Conservation (phyloP, 2,888 invertebrate species). For the Sepioteuthis lessoniana region DNA sequence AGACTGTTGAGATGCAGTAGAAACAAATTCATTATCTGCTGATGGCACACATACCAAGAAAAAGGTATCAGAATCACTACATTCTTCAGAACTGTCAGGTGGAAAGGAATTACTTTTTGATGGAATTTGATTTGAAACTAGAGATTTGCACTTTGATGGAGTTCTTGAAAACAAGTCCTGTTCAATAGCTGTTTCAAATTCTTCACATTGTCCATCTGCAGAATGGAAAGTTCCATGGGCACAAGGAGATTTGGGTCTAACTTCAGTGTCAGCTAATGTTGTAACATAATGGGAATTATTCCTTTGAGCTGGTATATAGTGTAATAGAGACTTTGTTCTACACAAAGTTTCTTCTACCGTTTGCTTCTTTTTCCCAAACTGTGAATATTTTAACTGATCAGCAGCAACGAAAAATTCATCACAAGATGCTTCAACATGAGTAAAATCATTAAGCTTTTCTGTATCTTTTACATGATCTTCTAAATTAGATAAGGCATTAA, state of each 20-base stretch:
- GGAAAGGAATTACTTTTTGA: background rate
- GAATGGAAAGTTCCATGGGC: background rate
- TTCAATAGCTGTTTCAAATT: background rate
- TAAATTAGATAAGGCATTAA: background rate
- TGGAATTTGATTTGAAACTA: background rate
- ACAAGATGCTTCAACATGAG: background rate
- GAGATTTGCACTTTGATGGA: background rate
- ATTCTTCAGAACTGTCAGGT: background rate
- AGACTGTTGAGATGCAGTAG: background rate
- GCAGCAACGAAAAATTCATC: no score
- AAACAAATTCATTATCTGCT: background rate
- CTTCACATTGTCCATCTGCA: background rate
- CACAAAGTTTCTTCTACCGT: background rate
- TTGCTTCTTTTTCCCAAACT: background rate
- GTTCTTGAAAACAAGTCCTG: background rate
- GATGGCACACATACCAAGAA: background rate
- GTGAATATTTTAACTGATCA: background rate
- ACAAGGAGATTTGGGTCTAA: background rate
- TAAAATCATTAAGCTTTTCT: background rate
- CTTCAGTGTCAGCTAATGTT: background rate
- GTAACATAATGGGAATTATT: background rate
- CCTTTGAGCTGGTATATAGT: background rate
- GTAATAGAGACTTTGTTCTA: background rate
- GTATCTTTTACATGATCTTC: background rate
- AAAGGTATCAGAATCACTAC: background rate